phyloP scores from a whole-genome alignment of 1,140 invertebrate species.

The Sycophila sp. region DNA sequence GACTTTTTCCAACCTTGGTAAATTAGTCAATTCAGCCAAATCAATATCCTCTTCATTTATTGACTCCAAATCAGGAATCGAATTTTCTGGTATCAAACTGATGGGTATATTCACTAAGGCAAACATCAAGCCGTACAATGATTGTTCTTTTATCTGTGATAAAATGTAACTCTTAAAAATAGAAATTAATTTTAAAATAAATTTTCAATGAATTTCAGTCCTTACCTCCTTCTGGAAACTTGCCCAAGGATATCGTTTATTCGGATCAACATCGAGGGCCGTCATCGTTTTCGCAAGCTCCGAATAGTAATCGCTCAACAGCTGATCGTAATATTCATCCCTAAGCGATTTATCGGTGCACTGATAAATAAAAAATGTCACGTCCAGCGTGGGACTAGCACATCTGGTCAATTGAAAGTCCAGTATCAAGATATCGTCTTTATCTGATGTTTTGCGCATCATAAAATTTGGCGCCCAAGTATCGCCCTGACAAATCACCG shows the following conservation, averaged over 20 bases:
- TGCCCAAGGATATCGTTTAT: constrained; percentile 70
- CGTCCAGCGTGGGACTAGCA: constrained; percentile 70
- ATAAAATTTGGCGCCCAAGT: constrained; percentile 80
- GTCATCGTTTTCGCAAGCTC: constrained; percentile 67
- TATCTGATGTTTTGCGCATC: constrained; percentile 62
- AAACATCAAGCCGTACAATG: constrained; percentile 70
- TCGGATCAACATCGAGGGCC: constrained; percentile 70
- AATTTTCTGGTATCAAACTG: constrained; percentile 68
- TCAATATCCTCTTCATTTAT: constrained; percentile 57
- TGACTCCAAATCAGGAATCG: constrained; percentile 70
- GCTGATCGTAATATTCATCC: constrained; percentile 67
- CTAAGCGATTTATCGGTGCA: constrained; percentile 71
- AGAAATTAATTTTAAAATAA: neutral
- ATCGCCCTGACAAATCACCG: constrained; percentile 76
- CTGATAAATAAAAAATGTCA: constrained; percentile 72
- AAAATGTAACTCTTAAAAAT: neutral
- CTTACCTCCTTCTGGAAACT: constrained; percentile 56
- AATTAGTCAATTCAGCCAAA: constrained; percentile 44
- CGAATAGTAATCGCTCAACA: constrained; percentile 70
- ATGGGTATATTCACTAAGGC: constrained; percentile 72
- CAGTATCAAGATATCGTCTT: constrained; percentile 69
- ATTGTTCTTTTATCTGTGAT: constrained; percentile 69
- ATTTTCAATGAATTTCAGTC: neutral
- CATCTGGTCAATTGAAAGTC: constrained; percentile 76
- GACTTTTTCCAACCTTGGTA: constrained; percentile 50